Evolutionary conservation across 2,888 invertebrate genomes (phyloP), one percentile per base, ranked within the genome.

Genomic region (Stenolophus ochropezus): DNA sequence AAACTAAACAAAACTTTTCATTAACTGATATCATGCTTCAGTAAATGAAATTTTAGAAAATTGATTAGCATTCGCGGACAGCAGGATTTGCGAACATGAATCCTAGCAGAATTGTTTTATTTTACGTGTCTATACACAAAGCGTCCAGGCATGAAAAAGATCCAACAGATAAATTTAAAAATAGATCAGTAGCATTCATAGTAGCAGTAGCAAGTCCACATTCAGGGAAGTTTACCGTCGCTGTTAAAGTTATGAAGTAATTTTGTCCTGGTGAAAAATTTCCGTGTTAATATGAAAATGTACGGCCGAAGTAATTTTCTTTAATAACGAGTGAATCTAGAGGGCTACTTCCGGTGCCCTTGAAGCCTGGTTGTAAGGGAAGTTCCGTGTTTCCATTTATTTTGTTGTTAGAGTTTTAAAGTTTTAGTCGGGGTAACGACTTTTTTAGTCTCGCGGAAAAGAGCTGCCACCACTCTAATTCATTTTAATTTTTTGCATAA

Each of bases 201-300:
- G 25, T 23, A n/a, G n/a, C n/a, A n/a, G n/a, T n/a, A 25, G 61
- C 2, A 27, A 61, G 25, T 61, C 25, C 11, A 61, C 25, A 8
- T 27, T 61, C 27, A 69, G 27, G 14, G 14, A 73, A 56, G 58
- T 76, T 76, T 33, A 56, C 27, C 76, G 25, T 77, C 61, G 47
- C 58, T 77, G 58, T 47, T 61, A 61, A 77, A 77, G 77, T 77
- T 77, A 61, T 56, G 56, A 61, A 56, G 77, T 23, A 77, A 77
- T 77, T 77, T 61, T 61, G n/a, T 18, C 42, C 61, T 20, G 25
- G 47, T 33, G 58, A 61, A 42, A 77, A 77, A 77, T 58, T 56
- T 58, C 27, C 21, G 58, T 77, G 56, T 51, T 74, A 75, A 77
- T 77, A 77, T 77, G 61, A 77, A 77, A 77, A 77, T 77, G 58